These are phyloP conservation scores for Gandaritis pyraliata DNA, from an alignment of 2,888 invertebrate genomes.

Conservation along the genomic window DNA sequence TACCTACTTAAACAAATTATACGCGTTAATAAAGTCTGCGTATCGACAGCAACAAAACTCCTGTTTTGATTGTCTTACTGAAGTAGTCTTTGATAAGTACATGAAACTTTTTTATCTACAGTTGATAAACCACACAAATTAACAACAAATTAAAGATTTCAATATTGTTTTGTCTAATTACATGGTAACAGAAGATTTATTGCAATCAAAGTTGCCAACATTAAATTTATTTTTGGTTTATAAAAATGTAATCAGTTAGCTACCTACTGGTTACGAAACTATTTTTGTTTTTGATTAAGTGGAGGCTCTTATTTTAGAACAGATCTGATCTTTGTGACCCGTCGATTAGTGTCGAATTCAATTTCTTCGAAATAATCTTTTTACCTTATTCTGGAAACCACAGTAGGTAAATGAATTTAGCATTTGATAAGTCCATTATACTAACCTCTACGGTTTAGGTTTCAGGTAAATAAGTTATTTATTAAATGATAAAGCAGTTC, in stretches of 20 bases:
- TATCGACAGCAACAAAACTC: constrained; percentile 21
- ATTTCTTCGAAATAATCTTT: neutral
- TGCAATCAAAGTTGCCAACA: constrained; percentile 29
- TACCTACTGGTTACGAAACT: constrained; percentile 4
- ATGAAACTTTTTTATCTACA: constrained; percentile 20
- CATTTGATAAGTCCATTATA: no score
- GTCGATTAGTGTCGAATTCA: neutral
- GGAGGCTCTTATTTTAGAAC: constrained; percentile 10
- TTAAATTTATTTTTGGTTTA: constrained; percentile 16
- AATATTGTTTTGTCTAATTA: constrained; percentile 39
- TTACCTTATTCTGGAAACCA: neutral
- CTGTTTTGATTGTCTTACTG: constrained; percentile 32
- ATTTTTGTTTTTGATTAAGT: constrained; percentile 16
- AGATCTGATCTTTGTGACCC: constrained; percentile 14
- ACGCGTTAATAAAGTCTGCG: constrained; percentile 9
- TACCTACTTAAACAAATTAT: neutral
- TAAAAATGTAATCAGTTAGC: constrained; percentile 13
- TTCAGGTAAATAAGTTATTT: no score
- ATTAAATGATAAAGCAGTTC: neutral
- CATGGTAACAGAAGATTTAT: constrained; percentile 37
- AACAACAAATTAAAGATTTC: constrained; percentile 33
- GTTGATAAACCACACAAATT: constrained; percentile 30
- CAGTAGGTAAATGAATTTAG: no score
- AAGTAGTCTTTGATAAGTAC: constrained; percentile 13
- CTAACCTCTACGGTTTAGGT: no score